Conservation (phyloP, 2,888 invertebrate species). For the Oscheius sp. region DNA sequence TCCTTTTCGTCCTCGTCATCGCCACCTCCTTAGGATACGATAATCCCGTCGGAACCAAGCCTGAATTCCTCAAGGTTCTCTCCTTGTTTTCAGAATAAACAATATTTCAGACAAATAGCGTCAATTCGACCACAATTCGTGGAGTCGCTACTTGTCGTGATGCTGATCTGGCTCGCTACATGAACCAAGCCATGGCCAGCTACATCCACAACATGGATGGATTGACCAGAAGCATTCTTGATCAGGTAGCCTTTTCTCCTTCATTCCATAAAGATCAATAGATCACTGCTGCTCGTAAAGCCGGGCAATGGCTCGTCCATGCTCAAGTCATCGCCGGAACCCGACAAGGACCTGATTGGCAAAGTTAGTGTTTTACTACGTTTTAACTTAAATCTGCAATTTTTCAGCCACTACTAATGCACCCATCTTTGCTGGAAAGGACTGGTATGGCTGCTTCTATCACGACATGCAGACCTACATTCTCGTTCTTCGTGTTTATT, state of each 20-base stretch:
- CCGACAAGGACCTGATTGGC: slow-evolving; percentile 47
- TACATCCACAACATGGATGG: slow-evolving; percentile 51
- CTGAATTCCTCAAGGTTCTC: slow-evolving; percentile 1
- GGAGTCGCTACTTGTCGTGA: slow-evolving; percentile 22
- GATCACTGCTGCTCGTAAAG: slow-evolving; percentile 38
- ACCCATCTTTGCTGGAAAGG: slow-evolving; percentile 37
- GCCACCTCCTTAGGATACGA: slow-evolving; percentile 1
- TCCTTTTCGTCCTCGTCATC: not conserved
- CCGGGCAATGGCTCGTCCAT: slow-evolving; percentile 51
- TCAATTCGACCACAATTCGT: slow-evolving; percentile 9
- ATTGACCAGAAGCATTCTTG: slow-evolving; percentile 41
- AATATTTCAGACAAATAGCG: slow-evolving; percentile 9
- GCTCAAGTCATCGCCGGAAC: slow-evolving; percentile 47
- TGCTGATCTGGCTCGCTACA: slow-evolving; percentile 9
- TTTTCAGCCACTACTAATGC: slow-evolving; percentile 50
- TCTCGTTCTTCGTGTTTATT: slow-evolving; percentile 40
- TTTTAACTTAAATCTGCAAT: no score
- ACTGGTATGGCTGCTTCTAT: slow-evolving; percentile 38
- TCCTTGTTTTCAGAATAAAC: not conserved
- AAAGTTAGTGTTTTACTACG: no score
- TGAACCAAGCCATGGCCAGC: slow-evolving; percentile 30
- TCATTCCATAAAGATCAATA: not conserved
- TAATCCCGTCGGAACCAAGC: slow-evolving; percentile 9
- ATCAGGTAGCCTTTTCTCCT: slow-evolving; percentile 36
- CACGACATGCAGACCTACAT: slow-evolving; percentile 51